phyloP scores from a whole-genome alignment of 2,888 invertebrate species.

The Griposia aprilina region DNA sequence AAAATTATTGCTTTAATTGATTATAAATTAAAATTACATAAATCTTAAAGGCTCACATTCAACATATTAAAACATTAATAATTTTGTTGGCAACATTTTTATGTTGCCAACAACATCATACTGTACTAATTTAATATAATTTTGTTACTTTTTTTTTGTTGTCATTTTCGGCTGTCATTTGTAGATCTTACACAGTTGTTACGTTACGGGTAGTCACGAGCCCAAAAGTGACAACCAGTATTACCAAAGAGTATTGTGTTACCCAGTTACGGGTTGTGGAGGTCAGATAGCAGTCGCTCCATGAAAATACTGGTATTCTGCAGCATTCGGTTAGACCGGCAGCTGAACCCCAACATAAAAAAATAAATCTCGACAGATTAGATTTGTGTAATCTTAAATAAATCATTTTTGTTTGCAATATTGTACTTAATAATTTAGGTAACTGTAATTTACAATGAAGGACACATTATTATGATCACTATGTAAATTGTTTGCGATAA shows the following conservation, averaged over 20 bases:
- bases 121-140: neutral
- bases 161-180: neutral
- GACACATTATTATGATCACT: neutral
- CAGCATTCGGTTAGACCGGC: neutral
- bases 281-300: neutral
- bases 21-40: constrained; percentile 32
- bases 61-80: neutral
- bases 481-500: neutral
- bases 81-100: too few relatives aligned
- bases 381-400: constrained; percentile 21
- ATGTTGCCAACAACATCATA: neutral
- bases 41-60: constrained; percentile 13
- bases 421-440: constrained; percentile 25
- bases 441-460: constrained; percentile 7
- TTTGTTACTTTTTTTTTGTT: constrained; percentile 15
- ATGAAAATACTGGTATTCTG: neutral
- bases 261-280: neutral
- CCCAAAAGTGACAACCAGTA: neutral
- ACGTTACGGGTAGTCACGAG: neutral
- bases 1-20: constrained; percentile 38
- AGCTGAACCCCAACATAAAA: neutral
- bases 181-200: neutral
- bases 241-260: neutral
- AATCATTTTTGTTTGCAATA: constrained; percentile 42
- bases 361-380: too few relatives aligned